phyloP scores from a whole-genome alignment of 1,140 invertebrate species.

The Zophobas atratus region DNA sequence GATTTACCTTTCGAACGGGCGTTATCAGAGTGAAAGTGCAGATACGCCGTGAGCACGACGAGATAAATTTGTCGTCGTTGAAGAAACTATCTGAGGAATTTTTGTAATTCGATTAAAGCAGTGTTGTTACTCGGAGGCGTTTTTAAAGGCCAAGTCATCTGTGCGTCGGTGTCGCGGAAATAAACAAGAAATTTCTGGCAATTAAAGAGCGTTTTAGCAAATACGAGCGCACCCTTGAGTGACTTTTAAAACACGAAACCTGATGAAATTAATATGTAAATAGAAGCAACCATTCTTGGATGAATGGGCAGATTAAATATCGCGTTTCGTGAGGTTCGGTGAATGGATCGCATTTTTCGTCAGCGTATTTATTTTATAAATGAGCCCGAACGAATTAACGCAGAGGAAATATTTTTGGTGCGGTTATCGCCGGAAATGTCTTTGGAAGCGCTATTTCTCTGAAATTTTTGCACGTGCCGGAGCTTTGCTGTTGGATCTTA shows the following conservation, averaged over 20 bases:
- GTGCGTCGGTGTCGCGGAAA: neutral
- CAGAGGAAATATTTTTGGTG: neutral
- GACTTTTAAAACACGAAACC: neutral
- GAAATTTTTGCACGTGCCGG: conserved; percentile 40
- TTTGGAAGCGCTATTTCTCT: conserved; percentile 2
- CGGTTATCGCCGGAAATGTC: neutral
- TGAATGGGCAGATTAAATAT: conserved; percentile 21
- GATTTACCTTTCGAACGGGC: too few species aligned
- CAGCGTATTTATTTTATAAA: conserved; percentile 17
- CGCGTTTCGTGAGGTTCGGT: conserved; percentile 13
- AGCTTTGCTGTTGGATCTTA: conserved; percentile 35
- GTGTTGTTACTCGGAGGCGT: neutral
- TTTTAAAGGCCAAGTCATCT: conserved; percentile 5
- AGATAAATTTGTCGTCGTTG: neutral
- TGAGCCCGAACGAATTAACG: neutral
- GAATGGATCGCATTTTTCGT: conserved; percentile 5
- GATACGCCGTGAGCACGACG: too few species aligned
- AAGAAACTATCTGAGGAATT: neutral
- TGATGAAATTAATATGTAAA: conserved; percentile 17
- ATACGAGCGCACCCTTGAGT: conserved; percentile 2
- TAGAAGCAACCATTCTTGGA: neutral
- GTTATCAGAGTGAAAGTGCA: too few species aligned
- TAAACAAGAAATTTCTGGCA: neutral
- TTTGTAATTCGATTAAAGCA: conserved; percentile 22
- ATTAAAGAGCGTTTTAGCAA: neutral